Evolutionary conservation across 2,888 invertebrate species (phyloP).

Genomic region (Catocala nupta): DNA sequence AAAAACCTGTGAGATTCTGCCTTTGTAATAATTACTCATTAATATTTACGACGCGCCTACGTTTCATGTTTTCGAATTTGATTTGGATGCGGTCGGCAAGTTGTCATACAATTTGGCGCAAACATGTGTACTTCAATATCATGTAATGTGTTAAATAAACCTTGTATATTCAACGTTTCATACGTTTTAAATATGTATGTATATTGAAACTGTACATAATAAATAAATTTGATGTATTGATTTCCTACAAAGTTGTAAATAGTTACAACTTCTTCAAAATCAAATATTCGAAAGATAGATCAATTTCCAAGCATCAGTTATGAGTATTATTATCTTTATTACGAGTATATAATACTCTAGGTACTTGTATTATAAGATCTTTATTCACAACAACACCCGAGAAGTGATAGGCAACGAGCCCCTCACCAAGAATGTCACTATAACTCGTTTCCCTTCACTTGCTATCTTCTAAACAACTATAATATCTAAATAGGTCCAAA

Average conservation of each 20-base stretch:
- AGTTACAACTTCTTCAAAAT: too few species aligned
- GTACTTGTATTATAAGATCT: not conserved
- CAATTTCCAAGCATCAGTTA: too few species aligned
- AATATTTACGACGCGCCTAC: slow-evolving; percentile 22
- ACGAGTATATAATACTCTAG: too few species aligned
- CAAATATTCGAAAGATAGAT: too few species aligned
- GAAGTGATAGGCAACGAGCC: not conserved
- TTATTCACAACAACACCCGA: not conserved
- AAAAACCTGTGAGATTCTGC: slow-evolving; percentile 1
- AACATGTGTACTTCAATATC: too few species aligned
- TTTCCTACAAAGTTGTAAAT: too few species aligned
- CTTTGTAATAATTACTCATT: slow-evolving; percentile 35
- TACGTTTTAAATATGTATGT: too few species aligned
- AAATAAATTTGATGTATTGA: too few species aligned
- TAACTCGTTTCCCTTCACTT: slow-evolving; percentile 3
- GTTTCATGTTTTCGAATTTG: slow-evolving; percentile 16
- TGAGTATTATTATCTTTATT: not conserved
- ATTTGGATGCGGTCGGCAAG: slow-evolving; percentile 10
- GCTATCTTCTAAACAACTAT: slow-evolving; percentile 3
- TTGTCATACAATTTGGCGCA: slow-evolving; percentile 1
- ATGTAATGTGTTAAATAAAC: too few species aligned
- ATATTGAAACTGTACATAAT: too few species aligned
- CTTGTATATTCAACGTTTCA: too few species aligned
- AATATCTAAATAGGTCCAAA: slow-evolving; percentile 21
- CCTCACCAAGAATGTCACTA: slow-evolving; percentile 2